phyloP scores from a whole-genome alignment of 2,888 invertebrate genomes.

The Allophyes oxyacanthae region DNA sequence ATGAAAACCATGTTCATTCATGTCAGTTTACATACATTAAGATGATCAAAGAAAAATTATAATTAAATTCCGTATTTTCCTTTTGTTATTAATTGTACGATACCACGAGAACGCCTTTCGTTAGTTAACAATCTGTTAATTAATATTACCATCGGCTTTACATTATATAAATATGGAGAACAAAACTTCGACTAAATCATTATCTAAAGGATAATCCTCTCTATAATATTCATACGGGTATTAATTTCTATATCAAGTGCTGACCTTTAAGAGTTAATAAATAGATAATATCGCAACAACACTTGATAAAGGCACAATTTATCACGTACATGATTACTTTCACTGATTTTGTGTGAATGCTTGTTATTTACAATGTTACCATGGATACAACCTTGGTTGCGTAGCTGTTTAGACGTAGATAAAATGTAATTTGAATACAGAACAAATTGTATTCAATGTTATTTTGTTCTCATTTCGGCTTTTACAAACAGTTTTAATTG shows the following conservation, averaged over 20 bases:
- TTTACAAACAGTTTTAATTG: no score
- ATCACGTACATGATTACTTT: conserved; percentile 31
- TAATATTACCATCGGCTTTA: no score
- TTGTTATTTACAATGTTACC: conserved; percentile 40
- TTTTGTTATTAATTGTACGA: no score
- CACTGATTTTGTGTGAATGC: conserved; percentile 30
- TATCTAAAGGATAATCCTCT: conserved; percentile 19
- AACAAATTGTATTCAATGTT: not conserved
- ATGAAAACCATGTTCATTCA: no score
- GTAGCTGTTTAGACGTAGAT: conserved; percentile 7
- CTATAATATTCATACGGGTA: conserved; percentile 38
- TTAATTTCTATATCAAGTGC: conserved; percentile 40
- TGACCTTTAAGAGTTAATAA: conserved; percentile 48
- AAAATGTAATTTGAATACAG: conserved; percentile 1
- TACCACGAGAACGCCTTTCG: no score
- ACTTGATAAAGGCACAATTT: conserved; percentile 39
- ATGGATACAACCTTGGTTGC: conserved; percentile 32
- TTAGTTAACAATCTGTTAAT: no score
- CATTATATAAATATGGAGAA: not conserved
- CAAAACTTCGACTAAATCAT: conserved; percentile 7
- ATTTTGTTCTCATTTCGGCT: no score
- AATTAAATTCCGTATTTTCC: no score
- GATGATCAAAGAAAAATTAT: no score
- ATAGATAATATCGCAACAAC: conserved; percentile 50
- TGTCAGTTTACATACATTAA: no score